Conservation (phyloP, 2,888 invertebrate genomes). For the Andrena flavipes region DNA sequence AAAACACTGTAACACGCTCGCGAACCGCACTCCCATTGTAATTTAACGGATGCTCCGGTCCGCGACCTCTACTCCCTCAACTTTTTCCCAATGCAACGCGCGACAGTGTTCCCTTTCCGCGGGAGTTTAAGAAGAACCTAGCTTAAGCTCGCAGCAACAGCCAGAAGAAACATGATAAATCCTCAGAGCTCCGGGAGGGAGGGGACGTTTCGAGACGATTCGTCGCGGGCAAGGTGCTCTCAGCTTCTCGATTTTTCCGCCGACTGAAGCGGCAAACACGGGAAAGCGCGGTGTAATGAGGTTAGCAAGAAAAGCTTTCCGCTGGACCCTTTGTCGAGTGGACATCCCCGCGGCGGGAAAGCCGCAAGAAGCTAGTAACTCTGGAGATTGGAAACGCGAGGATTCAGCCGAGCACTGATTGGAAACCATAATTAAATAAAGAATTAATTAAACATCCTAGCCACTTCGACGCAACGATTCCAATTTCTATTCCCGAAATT, state of each 20-base stretch:
- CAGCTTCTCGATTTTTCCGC: constrained; percentile 10
- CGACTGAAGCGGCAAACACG: not conserved
- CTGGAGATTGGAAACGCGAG: not conserved
- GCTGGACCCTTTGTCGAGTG: not conserved
- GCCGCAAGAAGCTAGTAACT: not conserved
- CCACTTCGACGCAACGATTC: too few species aligned
- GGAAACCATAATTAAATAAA: not conserved
- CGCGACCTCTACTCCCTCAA: constrained; percentile 9
- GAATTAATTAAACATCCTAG: not conserved
- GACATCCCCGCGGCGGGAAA: not conserved
- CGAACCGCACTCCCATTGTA: constrained; percentile 69
- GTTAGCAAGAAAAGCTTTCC: constrained; percentile 27
- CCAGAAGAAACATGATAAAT: constrained; percentile 55
- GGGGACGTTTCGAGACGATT: constrained; percentile 49
- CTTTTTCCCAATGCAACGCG: not conserved
- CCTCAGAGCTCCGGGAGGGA: not conserved
- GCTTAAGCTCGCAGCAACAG: constrained; percentile 8
- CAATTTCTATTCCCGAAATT: not conserved
- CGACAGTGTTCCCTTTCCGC: constrained; percentile 8
- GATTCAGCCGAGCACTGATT: not conserved
- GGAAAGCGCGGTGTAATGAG: constrained; percentile 30
- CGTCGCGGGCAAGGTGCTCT: constrained; percentile 33
- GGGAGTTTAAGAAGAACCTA: constrained; percentile 45
- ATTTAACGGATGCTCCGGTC: constrained; percentile 68
- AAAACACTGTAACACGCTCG: constrained; percentile 61